Percentiles rank a stretch among this genome's conserved stretches.
These are phyloP conservation scores for Phania funesta DNA, from an alignment of 2,888 invertebrate genomes.

Conservation along the genomic window DNA sequence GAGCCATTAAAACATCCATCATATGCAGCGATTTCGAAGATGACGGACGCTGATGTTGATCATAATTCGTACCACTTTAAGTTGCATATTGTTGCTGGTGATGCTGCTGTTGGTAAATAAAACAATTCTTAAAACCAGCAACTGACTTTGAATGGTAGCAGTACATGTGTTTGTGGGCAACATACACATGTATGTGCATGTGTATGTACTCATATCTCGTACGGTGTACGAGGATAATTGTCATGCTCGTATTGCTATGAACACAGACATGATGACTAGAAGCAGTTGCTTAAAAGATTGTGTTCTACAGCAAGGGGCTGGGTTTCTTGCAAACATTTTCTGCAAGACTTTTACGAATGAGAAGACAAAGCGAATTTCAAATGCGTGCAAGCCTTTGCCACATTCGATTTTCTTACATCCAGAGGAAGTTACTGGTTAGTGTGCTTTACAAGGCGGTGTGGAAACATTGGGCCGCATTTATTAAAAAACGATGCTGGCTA, in stretches of 20 bases:
- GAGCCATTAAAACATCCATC: slow-evolving; percentile 57
- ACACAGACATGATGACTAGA: neutral
- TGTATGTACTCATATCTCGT: slow-evolving; percentile 23
- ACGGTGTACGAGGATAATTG: slow-evolving; percentile 34
- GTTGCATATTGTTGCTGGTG: slow-evolving; percentile 34
- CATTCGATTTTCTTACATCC: too few relatives aligned
- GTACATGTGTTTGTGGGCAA: slow-evolving; percentile 49
- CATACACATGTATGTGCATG: slow-evolving; percentile 10
- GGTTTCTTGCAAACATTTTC: too few relatives aligned
- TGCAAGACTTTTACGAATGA: too few relatives aligned
- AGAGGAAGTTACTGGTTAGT: too few relatives aligned
- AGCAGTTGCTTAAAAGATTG: slow-evolving; percentile 13
- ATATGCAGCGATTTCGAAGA: slow-evolving; percentile 38
- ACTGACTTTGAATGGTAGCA: slow-evolving; percentile 53
- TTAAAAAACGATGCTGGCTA: too few relatives aligned
- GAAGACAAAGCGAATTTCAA: too few relatives aligned
- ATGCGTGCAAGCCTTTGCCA: too few relatives aligned
- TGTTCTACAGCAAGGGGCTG: too few relatives aligned
- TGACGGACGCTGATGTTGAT: slow-evolving; percentile 30
- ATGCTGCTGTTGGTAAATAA: slow-evolving; percentile 24
- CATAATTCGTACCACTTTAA: slow-evolving; percentile 61
- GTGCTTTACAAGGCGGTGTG: too few relatives aligned
- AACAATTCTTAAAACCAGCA: slow-evolving; percentile 22
- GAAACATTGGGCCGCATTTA: too few relatives aligned
- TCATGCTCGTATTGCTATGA: slow-evolving; percentile 23